Evolutionary conservation across 2,888 invertebrate genomes (phyloP).

Genomic region (Epinotia bilunana): DNA sequence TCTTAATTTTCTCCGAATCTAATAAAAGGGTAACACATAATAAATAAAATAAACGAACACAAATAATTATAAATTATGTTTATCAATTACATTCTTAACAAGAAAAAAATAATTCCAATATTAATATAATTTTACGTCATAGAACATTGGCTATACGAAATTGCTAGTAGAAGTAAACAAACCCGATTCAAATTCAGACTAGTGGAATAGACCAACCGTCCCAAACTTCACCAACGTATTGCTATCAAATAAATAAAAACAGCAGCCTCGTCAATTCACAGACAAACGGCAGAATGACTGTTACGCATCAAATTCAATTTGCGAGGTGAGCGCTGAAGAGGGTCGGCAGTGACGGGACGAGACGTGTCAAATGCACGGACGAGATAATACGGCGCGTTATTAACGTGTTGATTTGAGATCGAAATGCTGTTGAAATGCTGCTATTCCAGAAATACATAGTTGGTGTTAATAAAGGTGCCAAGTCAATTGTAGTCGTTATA

Average conservation of each 20-base stretch:
- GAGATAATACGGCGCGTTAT: constrained; percentile 16
- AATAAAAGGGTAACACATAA: too few species aligned
- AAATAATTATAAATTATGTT: too few species aligned
- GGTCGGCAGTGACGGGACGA: constrained; percentile 56
- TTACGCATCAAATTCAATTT: constrained; percentile 83
- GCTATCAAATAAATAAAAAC: constrained; percentile 34
- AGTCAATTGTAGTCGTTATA: neutral
- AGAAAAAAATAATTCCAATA: too few species aligned
- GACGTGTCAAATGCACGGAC: constrained; percentile 29
- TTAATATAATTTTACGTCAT: too few species aligned
- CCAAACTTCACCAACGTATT: neutral
- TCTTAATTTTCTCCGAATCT: too few species aligned
- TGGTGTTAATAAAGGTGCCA: neutral
- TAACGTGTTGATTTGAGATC: constrained; percentile 16
- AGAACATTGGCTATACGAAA: too few species aligned
- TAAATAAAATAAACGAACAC: too few species aligned
- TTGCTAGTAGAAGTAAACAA: neutral
- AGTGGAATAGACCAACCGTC: neutral
- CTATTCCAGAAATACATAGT: neutral
- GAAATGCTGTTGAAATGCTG: neutral
- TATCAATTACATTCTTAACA: too few species aligned
- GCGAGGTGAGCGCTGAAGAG: constrained; percentile 78
- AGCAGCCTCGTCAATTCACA: constrained; percentile 39
- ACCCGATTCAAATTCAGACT: too few species aligned
- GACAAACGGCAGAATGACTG: constrained; percentile 74